Conservation (phyloP, 2,888 invertebrate species). For the Omphaloscelis lunosa region DNA sequence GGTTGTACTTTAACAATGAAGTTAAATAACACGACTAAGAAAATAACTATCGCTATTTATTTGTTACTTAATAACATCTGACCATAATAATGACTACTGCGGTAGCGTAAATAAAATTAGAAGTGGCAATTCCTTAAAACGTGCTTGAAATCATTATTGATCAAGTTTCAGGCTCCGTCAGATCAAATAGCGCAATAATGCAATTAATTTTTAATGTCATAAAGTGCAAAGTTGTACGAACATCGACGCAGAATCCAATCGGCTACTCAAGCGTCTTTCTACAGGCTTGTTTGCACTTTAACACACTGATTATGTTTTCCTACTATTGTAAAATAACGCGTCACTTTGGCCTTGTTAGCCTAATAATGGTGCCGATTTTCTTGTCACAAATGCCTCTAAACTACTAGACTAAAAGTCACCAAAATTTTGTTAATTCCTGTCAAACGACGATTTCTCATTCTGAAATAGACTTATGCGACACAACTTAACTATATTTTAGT, state of each 20-base stretch:
- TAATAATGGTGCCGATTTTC: too few relatives aligned
- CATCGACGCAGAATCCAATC: not conserved
- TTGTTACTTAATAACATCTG: not conserved
- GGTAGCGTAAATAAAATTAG: not conserved
- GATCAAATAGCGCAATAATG: not conserved
- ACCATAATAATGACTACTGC: not conserved
- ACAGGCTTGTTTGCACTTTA: not conserved
- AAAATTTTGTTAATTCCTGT: too few relatives aligned
- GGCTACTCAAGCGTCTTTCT: not conserved
- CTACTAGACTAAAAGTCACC: too few relatives aligned
- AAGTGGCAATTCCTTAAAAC: not conserved
- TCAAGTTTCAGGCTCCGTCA: not conserved
- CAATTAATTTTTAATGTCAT: not conserved
- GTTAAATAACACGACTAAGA: not conserved
- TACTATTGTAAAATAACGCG: not conserved
- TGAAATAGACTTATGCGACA: too few relatives aligned
- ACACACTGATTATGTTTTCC: not conserved
- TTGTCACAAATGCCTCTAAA: too few relatives aligned
- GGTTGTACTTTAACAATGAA: slow-evolving; percentile 15
- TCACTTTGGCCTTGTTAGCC: not conserved
- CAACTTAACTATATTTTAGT: too few relatives aligned
- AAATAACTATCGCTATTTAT: not conserved
- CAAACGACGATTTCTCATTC: too few relatives aligned
- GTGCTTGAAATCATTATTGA: too few relatives aligned
- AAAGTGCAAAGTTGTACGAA: not conserved